Evolutionary conservation across 1,140 invertebrate species (phyloP).

Genomic region (Solen grandis): DNA sequence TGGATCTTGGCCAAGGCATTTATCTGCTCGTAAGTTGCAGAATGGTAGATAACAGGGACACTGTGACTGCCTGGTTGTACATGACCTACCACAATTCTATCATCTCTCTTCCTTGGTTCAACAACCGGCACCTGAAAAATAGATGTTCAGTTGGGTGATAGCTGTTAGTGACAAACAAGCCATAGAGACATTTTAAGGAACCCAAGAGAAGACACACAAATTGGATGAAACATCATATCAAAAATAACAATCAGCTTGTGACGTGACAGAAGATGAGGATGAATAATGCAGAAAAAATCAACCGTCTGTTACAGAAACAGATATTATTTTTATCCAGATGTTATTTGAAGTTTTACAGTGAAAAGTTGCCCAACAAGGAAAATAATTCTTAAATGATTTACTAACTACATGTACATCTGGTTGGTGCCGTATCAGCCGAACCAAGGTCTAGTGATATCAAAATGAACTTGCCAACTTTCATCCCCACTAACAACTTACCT

Average conservation of each 20-base stretch:
- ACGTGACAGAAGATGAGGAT: background rate
- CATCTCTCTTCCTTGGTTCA: background rate
- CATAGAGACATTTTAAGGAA: background rate
- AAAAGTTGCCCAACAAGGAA: background rate
- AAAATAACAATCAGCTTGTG: background rate
- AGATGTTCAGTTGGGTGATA: background rate
- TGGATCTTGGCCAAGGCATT: slow-evolving; percentile 54
- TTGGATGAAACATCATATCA: background rate
- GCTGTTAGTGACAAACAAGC: background rate
- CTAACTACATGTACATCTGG: too few relatives aligned
- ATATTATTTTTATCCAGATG: background rate
- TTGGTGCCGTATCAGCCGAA: too few relatives aligned
- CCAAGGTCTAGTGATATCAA: too few relatives aligned
- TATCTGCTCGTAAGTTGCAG: slow-evolving; percentile 56
- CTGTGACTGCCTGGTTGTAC: slow-evolving; percentile 22
- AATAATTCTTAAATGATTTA: too few relatives aligned
- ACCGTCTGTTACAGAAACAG: background rate
- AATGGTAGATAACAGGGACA: slow-evolving; percentile 44
- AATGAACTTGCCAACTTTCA: too few relatives aligned
- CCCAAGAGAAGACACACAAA: background rate
- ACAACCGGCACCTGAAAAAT: background rate
- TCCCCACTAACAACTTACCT: slow-evolving; percentile 42
- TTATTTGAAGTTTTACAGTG: background rate
- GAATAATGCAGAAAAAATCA: background rate
- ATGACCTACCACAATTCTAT: slow-evolving; percentile 29